Conservation (phyloP, 2,888 invertebrate genomes). For the Caenorhabditis doughertyi region DNA sequence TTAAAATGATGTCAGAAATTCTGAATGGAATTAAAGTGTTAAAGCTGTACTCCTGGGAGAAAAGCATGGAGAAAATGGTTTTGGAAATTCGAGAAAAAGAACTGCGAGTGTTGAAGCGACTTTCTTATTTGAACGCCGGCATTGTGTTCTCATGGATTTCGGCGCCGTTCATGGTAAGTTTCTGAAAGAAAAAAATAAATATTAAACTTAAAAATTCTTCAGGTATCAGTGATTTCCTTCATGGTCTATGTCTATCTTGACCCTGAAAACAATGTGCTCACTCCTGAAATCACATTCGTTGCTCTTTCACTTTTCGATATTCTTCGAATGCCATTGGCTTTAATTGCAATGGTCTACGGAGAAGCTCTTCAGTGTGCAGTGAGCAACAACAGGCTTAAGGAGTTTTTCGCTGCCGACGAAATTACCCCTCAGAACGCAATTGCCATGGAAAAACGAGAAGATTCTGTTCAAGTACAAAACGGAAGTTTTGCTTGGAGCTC, state of each 20-base stretch:
- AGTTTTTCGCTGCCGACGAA: slow-evolving; percentile 72
- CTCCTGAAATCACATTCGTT: slow-evolving; percentile 91
- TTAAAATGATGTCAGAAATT: slow-evolving; percentile 84
- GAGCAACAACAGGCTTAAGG: slow-evolving; percentile 73
- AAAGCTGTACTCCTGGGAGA: slow-evolving; percentile 85
- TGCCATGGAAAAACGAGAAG: background rate
- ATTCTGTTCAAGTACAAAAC: background rate
- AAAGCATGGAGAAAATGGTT: slow-evolving; percentile 77
- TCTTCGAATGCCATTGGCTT: slow-evolving; percentile 94
- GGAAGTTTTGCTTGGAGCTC: slow-evolving; percentile 17
- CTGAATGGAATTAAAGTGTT: slow-evolving; percentile 90
- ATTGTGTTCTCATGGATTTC: slow-evolving; percentile 74
- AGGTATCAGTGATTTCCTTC: slow-evolving; percentile 93
- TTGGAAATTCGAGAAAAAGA: slow-evolving; percentile 72
- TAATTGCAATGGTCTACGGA: slow-evolving; percentile 86
- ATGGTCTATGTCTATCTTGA: slow-evolving; percentile 83
- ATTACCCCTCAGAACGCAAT: slow-evolving; percentile 4
- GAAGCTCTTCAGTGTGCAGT: slow-evolving; percentile 79
- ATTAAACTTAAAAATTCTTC: no score
- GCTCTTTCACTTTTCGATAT: slow-evolving; percentile 98
- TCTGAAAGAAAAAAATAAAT: no score
- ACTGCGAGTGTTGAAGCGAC: slow-evolving; percentile 69
- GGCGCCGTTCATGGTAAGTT: slow-evolving; percentile 88
- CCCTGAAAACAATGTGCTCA: slow-evolving; percentile 71
- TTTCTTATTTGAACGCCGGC: slow-evolving; percentile 68